Conservation (phyloP, 2,797 vertebrate genomes). For the Anguilla pacifica region DNA sequence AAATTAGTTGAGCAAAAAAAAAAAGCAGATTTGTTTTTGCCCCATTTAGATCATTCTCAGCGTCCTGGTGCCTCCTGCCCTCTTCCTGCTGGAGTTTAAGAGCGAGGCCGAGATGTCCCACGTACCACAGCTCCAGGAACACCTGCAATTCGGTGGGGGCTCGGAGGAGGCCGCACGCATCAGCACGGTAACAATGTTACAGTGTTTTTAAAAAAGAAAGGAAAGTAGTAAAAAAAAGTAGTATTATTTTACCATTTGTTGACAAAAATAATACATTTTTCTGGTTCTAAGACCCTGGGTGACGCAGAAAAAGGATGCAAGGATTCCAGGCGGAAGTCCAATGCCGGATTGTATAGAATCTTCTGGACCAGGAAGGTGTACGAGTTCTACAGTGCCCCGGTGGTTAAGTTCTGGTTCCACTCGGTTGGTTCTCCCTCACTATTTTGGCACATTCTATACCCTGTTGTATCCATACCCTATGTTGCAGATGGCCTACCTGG, state of each 20-base stretch:
- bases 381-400: slow-evolving; percentile 94
- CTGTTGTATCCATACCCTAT: not conserved
- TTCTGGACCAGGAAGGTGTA: slow-evolving; percentile 80
- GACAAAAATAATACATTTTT: not conserved
- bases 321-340: slow-evolving; percentile 55
- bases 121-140: slow-evolving; percentile 88
- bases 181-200: slow-evolving; percentile 24
- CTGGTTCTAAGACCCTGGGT: slow-evolving; percentile 60
- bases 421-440: slow-evolving; percentile 75
- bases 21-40: too few relatives aligned
- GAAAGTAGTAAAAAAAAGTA: not conserved
- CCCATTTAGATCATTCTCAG: slow-evolving; percentile 84
- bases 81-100: slow-evolving; percentile 94
- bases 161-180: slow-evolving; percentile 41
- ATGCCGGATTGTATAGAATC: slow-evolving; percentile 56
- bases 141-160: slow-evolving; percentile 75
- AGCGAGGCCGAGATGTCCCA: slow-evolving; percentile 98
- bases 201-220: too few relatives aligned
- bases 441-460: not conserved
- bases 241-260: not conserved
- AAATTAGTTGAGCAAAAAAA: too few relatives aligned
- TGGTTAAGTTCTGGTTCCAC: slow-evolving; percentile 99
- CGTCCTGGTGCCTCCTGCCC: slow-evolving; percentile 88
- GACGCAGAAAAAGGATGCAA: slow-evolving; percentile 79
- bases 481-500: slow-evolving; percentile 87